These are phyloP conservation scores for Crocidura indochinensis DNA, from an alignment of 2,797 vertebrate genomes.

Conservation along the genomic window DNA sequence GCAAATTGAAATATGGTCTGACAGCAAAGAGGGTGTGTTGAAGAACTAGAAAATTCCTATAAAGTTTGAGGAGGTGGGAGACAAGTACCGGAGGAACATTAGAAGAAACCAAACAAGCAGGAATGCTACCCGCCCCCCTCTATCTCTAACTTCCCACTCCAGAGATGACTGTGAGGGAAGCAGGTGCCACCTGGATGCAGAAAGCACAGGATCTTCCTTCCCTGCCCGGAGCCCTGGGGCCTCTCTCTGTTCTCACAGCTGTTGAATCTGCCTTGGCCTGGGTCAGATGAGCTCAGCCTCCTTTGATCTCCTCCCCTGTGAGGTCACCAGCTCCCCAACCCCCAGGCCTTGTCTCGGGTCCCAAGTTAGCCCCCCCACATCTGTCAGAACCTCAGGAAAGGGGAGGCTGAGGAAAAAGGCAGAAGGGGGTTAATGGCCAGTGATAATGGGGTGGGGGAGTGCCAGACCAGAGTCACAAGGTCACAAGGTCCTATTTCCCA, in stretches of 20 bases:
- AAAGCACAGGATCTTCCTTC: background rate
- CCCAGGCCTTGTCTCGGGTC: conserved; percentile 59
- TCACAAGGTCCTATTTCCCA: background rate
- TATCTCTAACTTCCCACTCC: background rate
- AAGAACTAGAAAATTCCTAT: conserved; percentile 86
- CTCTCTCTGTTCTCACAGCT: conserved; percentile 66
- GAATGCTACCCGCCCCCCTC: background rate
- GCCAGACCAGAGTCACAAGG: background rate
- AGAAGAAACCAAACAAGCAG: conserved; percentile 65
- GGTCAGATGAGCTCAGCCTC: conserved; percentile 78
- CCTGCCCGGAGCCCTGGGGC: background rate
- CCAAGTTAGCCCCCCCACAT: conserved; percentile 67
- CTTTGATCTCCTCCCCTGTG: conserved; percentile 80
- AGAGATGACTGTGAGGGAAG: conserved; percentile 32
- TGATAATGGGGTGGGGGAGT: background rate
- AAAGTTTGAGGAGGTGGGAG: conserved; percentile 83
- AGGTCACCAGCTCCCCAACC: conserved; percentile 59
- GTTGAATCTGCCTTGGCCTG: background rate
- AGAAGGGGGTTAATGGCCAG: rapidly evolving
- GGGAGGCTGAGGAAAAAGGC: background rate
- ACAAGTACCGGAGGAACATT: conserved; percentile 75
- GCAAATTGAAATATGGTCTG: conserved; percentile 87
- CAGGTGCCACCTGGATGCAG: conserved; percentile 61
- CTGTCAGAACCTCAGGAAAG: conserved; percentile 25
- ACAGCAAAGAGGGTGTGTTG: conserved; percentile 78